phyloP scores from a whole-genome alignment of 2,797 vertebrate species.

The Bovichtus variegatus region DNA sequence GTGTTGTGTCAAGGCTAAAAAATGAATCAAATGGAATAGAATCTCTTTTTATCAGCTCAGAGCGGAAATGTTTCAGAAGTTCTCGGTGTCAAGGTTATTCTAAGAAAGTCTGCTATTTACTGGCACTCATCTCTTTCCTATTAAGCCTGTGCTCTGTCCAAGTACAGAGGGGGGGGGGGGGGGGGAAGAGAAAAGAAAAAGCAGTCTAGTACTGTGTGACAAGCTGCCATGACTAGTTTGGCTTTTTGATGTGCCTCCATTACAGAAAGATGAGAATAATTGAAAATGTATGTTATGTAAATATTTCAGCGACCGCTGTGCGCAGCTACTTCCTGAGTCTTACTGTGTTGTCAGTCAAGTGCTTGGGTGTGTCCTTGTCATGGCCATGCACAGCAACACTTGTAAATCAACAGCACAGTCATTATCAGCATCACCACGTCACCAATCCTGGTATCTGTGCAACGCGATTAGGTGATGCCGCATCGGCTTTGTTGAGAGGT shows the following conservation, averaged over 20 bases:
- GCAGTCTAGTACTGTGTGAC: conserved; percentile 8
- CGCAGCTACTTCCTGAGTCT: background rate
- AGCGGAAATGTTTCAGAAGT: conserved; percentile 58
- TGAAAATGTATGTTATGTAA: conserved; percentile 41
- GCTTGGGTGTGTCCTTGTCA: conserved; percentile 47
- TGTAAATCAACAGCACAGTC: conserved; percentile 39
- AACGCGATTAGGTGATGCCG: conserved; percentile 30
- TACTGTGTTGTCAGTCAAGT: conserved; percentile 45
- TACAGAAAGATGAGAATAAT: conserved; percentile 24
- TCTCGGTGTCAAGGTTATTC: conserved; percentile 68
- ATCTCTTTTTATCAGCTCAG: conserved; percentile 64
- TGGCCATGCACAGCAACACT: conserved; percentile 25
- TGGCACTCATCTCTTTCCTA: conserved; percentile 50
- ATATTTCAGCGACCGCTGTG: conserved; percentile 44
- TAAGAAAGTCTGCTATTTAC: conserved; percentile 58
- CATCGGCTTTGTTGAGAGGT: conserved; percentile 36
- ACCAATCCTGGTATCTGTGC: conserved; percentile 48
- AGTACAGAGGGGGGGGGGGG: background rate
- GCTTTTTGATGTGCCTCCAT: conserved; percentile 22
- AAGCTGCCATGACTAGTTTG: conserved; percentile 11
- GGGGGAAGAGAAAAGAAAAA: background rate
- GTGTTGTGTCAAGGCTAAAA: conserved; percentile 54
- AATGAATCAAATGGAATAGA: conserved; percentile 57
- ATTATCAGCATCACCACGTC: conserved; percentile 26
- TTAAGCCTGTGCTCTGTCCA: conserved; percentile 22